These are phyloP conservation scores for Bradysia coprophila DNA, from an alignment of 1,140 invertebrate species.

Conservation along the genomic window DNA sequence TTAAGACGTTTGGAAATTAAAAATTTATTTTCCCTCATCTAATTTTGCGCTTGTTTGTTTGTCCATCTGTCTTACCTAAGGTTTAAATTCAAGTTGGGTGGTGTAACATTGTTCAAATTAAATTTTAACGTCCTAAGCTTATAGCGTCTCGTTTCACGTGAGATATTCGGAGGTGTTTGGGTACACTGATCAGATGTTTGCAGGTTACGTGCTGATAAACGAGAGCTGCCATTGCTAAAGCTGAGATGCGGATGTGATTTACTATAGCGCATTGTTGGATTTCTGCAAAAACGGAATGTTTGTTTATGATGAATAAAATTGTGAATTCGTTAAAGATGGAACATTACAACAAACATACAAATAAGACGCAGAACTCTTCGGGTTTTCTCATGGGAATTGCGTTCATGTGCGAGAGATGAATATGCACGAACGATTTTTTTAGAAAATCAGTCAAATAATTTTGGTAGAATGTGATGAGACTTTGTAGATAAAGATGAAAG, in stretches of 20 bases:
- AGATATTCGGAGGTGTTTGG: conserved; percentile 48
- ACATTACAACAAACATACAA: background rate
- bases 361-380: background rate
- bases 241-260: conserved; percentile 34
- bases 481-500: too few relatives aligned
- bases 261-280: conserved; percentile 14
- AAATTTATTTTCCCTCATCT: too few relatives aligned
- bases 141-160: conserved; percentile 40
- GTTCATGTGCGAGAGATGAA: background rate
- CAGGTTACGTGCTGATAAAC: conserved; percentile 16
- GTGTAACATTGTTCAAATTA: conserved; percentile 38
- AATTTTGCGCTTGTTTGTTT: background rate
- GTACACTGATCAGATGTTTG: conserved; percentile 37
- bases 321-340: background rate
- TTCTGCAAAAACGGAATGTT: background rate
- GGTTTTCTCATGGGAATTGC: background rate
- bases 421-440: background rate
- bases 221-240: conserved; percentile 32
- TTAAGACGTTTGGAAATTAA: too few relatives aligned
- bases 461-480: too few relatives aligned
- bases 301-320: background rate
- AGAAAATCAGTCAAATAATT: background rate
- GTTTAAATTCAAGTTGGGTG: conserved; percentile 35
- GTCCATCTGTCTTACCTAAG: conserved; percentile 27
- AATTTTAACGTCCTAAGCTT: conserved; percentile 43